Evolutionary conservation across 2,888 invertebrate genomes (phyloP).

Genomic region (Hydrotaea diabolus): DNA sequence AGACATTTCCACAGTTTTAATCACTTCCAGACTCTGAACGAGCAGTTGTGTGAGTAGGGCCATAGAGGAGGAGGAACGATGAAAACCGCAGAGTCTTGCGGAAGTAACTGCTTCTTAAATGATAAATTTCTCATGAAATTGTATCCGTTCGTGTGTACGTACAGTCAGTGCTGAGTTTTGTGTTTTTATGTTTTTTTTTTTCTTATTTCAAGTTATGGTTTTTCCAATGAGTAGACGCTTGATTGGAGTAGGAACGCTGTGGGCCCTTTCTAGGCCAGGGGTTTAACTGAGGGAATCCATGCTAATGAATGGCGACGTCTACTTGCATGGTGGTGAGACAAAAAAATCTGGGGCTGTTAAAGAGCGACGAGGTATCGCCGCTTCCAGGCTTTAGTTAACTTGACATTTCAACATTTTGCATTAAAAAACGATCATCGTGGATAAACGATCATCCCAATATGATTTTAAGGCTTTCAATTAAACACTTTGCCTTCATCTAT

Average conservation of each 20-base stretch:
- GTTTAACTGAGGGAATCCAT: neutral
- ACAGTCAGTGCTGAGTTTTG: constrained; percentile 39
- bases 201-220: neutral
- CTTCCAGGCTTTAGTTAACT: neutral
- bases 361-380: too few relatives aligned
- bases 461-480: neutral
- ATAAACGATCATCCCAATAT: too few relatives aligned
- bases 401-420: neutral
- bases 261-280: neutral
- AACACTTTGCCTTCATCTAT: too few relatives aligned
- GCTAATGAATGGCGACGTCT: too few relatives aligned
- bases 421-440: too few relatives aligned
- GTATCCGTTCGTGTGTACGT: constrained; percentile 48
- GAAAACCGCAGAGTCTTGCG: constrained; percentile 58
- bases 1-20: neutral
- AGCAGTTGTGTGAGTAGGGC: neutral
- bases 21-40: neutral
- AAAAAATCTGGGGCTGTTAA: too few relatives aligned
- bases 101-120: constrained; percentile 51
- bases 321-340: too few relatives aligned
- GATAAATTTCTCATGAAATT: constrained; percentile 65
- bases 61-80: neutral
- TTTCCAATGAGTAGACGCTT: neutral
- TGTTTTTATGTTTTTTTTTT: neutral
- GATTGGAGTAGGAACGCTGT: too few relatives aligned